These are phyloP conservation scores for Tenthredo livida DNA, from an alignment of 2,888 invertebrate genomes.

Conservation along the genomic window DNA sequence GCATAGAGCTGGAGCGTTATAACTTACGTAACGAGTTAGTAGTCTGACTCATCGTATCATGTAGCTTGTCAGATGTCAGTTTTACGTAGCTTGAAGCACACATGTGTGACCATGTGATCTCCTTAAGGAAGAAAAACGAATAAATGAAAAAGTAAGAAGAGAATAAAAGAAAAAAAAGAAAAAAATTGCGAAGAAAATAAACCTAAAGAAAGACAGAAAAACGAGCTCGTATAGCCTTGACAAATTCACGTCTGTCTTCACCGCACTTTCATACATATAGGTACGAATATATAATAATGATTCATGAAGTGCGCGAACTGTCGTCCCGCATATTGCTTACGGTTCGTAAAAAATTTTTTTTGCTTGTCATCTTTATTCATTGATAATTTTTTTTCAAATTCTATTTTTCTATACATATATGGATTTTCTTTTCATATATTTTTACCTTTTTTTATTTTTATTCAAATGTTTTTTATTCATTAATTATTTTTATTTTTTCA, in stretches of 20 bases:
- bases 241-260: not conserved
- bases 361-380: not conserved
- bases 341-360: not conserved
- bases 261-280: not conserved
- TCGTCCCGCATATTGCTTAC: not conserved
- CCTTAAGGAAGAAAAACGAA: constrained; percentile 14
- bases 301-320: constrained; percentile 3
- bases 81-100: not conserved
- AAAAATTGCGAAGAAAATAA: not conserved
- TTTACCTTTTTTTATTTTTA: not conserved
- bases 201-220: not conserved
- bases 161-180: not conserved
- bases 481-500: no score
- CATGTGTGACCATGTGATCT: not conserved
- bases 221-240: constrained; percentile 2
- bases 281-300: not conserved
- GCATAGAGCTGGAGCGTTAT: not conserved
- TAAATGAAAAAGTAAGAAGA: not conserved
- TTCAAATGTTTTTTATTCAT: no score
- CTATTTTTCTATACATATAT: not conserved
- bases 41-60: constrained; percentile 5
- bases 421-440: no score
- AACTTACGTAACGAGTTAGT: not conserved
- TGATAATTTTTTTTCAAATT: not conserved
- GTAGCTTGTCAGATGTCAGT: not conserved